Evolutionary conservation across 2,797 vertebrate genomes (phyloP), one percentile per base, ranked within the genome.

Genomic region (Ctenochaetus hawaiiensis): DNA sequence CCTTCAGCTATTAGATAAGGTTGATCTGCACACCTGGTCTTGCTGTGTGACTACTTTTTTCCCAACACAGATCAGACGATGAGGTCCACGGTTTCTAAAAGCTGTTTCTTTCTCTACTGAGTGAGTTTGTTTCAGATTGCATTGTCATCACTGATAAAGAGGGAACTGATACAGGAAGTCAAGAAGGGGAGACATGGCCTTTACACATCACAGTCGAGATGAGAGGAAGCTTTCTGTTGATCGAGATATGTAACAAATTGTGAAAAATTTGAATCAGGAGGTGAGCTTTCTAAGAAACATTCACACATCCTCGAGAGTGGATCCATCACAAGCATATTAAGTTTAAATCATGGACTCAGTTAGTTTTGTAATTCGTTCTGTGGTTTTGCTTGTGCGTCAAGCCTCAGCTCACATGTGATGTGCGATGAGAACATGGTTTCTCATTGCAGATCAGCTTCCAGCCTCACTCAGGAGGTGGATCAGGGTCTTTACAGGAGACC

Each of bases 1-100:
- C 87, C 84, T 82, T 78, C 69, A 91, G 90, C 89, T 90, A 89
- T 90, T 88, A 89, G 90, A 93, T 92, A 90, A 92, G 86, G 78
- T 88, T 92, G 91, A 92, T 92, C 80, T 87, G 86, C 81, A 86
- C 91, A 94, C 91, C 91, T 92, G 93, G 91, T 89, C 89, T 83
- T 87, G 82, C 91, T 91, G 85, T 80, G 81, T 91, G 88, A 92
- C 82, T 87, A 92, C 72, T 80, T 75, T 70, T 77, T 68, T 82
- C 78, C 74, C 23, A 26, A 75, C 52, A 75, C 65, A 81, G 72
- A 91, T 81, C 79, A 70, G 72, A 85, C 26, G 22, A 72, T 49
- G 63, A 85, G 66, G 77, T 48, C 67, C 59, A 74, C 79, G 71
- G 89, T 77, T 84, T 78, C 67, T 75, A 72, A 80, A 89, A 77